Evolutionary conservation across 2,888 invertebrate genomes (phyloP).

Genomic region (Oxystoma pomonae): DNA sequence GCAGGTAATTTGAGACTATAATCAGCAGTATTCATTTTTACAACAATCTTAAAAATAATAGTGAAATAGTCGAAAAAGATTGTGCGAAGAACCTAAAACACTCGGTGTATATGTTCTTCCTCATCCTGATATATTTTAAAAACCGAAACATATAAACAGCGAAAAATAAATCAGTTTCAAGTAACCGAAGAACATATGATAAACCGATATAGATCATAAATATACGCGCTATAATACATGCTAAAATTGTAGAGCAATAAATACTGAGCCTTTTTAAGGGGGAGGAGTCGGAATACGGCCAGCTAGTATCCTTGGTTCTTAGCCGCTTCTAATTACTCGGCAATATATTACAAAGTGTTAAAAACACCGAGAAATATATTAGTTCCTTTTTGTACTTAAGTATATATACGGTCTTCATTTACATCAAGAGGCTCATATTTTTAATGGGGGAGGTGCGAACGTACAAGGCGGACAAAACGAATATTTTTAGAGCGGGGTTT

Average conservation of each 20-base stretch:
- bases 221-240: conserved; percentile 20
- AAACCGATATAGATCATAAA: conserved; percentile 41
- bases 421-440: background rate
- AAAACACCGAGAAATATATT: background rate
- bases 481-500: too few species aligned
- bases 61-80: too few species aligned
- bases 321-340: background rate
- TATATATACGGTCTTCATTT: background rate
- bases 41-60: too few species aligned
- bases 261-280: conserved; percentile 37
- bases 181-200: conserved; percentile 38
- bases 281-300: background rate
- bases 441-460: background rate
- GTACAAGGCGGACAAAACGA: background rate
- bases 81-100: too few species aligned
- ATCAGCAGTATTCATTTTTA: too few species aligned
- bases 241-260: conserved; percentile 38
- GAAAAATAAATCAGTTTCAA: conserved; percentile 37
- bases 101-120: too few species aligned
- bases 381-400: background rate
- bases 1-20: too few species aligned
- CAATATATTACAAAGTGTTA: background rate
- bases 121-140: background rate
- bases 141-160: background rate
- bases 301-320: background rate